These are phyloP conservation scores for Neoitamus cyanurus DNA, from an alignment of 2,888 invertebrate species.

Conservation along the genomic window DNA sequence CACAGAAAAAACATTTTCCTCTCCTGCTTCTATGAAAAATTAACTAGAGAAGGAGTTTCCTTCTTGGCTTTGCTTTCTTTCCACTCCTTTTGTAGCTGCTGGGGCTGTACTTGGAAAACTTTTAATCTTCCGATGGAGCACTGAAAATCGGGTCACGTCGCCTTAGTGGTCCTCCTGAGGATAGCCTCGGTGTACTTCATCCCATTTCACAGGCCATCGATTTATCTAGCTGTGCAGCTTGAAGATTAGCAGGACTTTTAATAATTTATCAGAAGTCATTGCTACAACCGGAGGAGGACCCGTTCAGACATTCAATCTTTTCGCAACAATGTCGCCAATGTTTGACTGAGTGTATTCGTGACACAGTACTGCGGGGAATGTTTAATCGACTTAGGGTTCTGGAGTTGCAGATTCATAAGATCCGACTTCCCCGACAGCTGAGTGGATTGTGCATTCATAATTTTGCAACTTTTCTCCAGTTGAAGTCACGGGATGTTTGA, in stretches of 20 bases:
- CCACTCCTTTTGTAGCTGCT: slow-evolving; percentile 14
- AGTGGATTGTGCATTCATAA: not conserved
- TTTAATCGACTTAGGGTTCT: not conserved
- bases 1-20: not conserved
- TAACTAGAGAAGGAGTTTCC: slow-evolving; percentile 23
- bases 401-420: not conserved
- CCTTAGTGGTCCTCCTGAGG: slow-evolving; percentile 21
- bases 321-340: not conserved
- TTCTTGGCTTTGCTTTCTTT: slow-evolving; percentile 14
- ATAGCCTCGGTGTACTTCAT: slow-evolving; percentile 22
- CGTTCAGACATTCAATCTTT: not conserved
- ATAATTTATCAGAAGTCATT: slow-evolving; percentile 28
- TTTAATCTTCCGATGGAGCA: slow-evolving; percentile 29
- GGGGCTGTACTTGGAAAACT: slow-evolving; percentile 31
- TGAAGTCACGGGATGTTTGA: not conserved
- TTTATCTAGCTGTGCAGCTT: slow-evolving; percentile 5
- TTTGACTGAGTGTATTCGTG: not conserved
- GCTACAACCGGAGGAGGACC: not conserved
- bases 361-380: not conserved
- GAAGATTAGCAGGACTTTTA: slow-evolving; percentile 13
- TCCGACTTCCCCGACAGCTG: not conserved
- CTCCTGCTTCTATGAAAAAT: not conserved
- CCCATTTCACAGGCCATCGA: slow-evolving; percentile 33
- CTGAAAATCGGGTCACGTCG: slow-evolving; percentile 36
- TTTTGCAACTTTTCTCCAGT: not conserved